Conservation (phyloP, 1,140 invertebrate species). For the Drosophila equinoxialis region DNA sequence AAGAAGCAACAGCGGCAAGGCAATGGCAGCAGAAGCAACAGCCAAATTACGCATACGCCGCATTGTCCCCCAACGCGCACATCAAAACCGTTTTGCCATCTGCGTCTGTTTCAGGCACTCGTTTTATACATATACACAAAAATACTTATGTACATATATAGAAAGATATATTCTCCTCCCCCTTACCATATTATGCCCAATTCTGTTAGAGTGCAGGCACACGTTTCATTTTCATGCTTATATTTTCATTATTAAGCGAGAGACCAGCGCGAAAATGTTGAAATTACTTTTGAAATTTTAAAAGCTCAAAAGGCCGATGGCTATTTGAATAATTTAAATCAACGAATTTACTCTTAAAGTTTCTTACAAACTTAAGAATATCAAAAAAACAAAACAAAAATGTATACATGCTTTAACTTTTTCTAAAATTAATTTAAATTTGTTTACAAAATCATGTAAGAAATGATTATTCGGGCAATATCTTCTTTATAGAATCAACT, state of each 20-base stretch:
- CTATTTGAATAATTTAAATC: constrained; percentile 19
- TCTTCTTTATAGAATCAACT: not conserved
- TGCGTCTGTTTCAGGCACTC: constrained; percentile 12
- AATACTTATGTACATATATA: not conserved
- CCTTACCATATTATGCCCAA: not conserved
- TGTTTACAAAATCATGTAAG: not conserved
- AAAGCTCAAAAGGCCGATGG: constrained; percentile 12
- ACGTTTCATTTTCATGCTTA: constrained; percentile 1
- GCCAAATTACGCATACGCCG: constrained; percentile 17
- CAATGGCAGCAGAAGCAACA: constrained; percentile 7
- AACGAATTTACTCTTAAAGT: not conserved
- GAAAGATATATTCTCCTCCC: not conserved
- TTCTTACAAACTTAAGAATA: not conserved
- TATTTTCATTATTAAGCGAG: constrained; percentile 7
- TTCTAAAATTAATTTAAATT: not conserved
- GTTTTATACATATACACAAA: not conserved
- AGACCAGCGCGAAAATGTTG: constrained; percentile 1
- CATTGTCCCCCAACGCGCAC: constrained; percentile 16
- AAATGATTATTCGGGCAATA: not conserved
- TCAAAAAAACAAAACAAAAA: not conserved
- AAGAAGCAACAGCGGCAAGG: constrained; percentile 12
- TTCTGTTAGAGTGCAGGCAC: not conserved
- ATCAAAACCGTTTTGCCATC: constrained; percentile 13
- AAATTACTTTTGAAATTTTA: constrained; percentile 20
- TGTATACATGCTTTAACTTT: not conserved